Conservation (phyloP, 2,113 vertebrate genomes). For the Malaclemys terrapin region DNA sequence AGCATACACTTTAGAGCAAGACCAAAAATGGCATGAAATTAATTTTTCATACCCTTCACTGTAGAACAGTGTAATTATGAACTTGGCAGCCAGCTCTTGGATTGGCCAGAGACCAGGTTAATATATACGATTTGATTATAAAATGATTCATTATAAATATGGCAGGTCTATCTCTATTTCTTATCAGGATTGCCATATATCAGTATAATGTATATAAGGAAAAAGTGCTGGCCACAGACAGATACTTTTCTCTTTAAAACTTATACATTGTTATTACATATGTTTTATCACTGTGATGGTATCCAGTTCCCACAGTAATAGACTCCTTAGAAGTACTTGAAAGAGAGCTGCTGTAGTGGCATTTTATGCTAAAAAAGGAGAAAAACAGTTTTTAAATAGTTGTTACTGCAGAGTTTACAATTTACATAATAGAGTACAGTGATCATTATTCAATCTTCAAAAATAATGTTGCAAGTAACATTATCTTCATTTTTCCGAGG, state of each 20-base stretch:
- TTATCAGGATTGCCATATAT: slow-evolving; percentile 59
- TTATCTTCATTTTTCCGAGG: not conserved
- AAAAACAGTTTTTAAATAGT: not conserved
- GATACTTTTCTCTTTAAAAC: slow-evolving; percentile 52
- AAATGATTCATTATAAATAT: slow-evolving; percentile 65
- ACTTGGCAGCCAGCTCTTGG: slow-evolving; percentile 43
- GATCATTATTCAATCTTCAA: not conserved
- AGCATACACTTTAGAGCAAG: slow-evolving; percentile 32
- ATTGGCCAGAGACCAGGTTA: slow-evolving; percentile 57
- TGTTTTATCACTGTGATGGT: not conserved
- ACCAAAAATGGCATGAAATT: slow-evolving; percentile 38
- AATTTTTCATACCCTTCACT: slow-evolving; percentile 55
- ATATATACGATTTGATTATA: slow-evolving; percentile 64
- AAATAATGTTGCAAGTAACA: not conserved
- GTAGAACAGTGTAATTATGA: slow-evolving; percentile 52
- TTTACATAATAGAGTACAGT: not conserved
- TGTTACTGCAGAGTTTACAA: not conserved
- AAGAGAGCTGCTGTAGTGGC: not conserved
- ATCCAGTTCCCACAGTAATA: not conserved
- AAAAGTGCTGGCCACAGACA: slow-evolving; percentile 58
- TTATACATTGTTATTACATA: slow-evolving; percentile 20
- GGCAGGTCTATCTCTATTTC: slow-evolving; percentile 52
- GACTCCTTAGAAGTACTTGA: not conserved
- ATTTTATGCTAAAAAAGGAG: not conserved
- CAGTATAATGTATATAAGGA: slow-evolving; percentile 63